Percentiles rank a stretch among this genome's conserved stretches.
phyloP scores from a whole-genome alignment of 2,888 invertebrate species.

The Eupithecia tripunctaria region DNA sequence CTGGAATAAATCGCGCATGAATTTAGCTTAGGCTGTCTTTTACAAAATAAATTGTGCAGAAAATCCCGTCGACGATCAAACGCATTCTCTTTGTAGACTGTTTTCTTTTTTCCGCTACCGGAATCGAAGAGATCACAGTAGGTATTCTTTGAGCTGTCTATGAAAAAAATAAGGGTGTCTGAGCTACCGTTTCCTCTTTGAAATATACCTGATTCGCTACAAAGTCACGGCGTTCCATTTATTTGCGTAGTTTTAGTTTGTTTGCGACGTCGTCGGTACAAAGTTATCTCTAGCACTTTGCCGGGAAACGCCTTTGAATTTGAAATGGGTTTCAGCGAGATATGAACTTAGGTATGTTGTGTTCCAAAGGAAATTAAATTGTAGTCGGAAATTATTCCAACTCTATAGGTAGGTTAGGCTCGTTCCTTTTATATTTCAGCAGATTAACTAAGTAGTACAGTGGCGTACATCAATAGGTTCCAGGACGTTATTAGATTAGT shows the following conservation, averaged over 20 bases:
- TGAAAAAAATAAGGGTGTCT: conserved; percentile 52
- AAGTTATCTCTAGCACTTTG: conserved; percentile 62
- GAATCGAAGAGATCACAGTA: conserved; percentile 52
- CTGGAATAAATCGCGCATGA: conserved; percentile 34
- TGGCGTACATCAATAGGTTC: no score
- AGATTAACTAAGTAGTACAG: no score
- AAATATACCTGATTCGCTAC: conserved; percentile 45
- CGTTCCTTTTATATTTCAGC: neutral
- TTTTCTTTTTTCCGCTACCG: conserved; percentile 48
- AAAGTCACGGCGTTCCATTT: conserved; percentile 59
- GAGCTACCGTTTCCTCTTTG: conserved; percentile 46
- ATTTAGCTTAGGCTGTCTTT: conserved; percentile 27
- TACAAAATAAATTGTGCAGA: conserved; percentile 50
- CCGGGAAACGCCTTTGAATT: conserved; percentile 54
- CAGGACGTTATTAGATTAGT: neutral
- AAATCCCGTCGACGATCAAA: conserved; percentile 42
- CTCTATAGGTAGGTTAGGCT: neutral
- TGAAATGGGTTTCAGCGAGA: conserved; percentile 48
- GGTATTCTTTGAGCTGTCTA: conserved; percentile 51
- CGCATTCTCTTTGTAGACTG: conserved; percentile 43
- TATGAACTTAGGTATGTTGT: conserved; percentile 28
- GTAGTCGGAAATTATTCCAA: neutral
- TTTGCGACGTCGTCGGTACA: conserved; percentile 55
- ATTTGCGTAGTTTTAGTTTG: conserved; percentile 56
- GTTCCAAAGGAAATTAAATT: conserved; percentile 26